phyloP scores from a whole-genome alignment of 1,140 invertebrate species.

The Ectropis grisescens region DNA sequence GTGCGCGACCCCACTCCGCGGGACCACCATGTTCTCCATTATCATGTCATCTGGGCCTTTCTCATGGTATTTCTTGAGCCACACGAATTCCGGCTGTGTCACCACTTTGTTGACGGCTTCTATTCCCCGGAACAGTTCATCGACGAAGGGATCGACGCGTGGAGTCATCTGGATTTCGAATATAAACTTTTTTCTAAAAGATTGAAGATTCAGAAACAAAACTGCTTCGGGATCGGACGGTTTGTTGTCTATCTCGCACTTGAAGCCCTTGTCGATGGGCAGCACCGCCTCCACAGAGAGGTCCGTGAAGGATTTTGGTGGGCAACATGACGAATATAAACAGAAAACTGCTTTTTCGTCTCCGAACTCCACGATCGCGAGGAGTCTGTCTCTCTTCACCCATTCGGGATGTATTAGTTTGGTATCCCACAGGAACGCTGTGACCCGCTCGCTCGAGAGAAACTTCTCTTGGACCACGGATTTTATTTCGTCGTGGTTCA shows the following conservation, averaged over 20 bases:
- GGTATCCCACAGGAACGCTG: slow-evolving; percentile 52
- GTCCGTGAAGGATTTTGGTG: slow-evolving; percentile 77
- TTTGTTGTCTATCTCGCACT: slow-evolving; percentile 78
- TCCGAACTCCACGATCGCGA: slow-evolving; percentile 61
- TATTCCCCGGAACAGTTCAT: slow-evolving; percentile 54
- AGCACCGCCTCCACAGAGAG: slow-evolving; percentile 80
- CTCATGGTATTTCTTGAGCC: slow-evolving; percentile 60
- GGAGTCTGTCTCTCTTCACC: slow-evolving; percentile 54
- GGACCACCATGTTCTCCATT: slow-evolving; percentile 64
- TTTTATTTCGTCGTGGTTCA: slow-evolving; percentile 61
- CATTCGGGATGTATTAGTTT: slow-evolving; percentile 59
- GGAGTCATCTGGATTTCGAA: slow-evolving; percentile 65
- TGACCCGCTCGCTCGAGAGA: slow-evolving; percentile 72
- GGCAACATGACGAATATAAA: slow-evolving; percentile 60
- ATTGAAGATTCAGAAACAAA: slow-evolving; percentile 62
- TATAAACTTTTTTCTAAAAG: slow-evolving; percentile 56
- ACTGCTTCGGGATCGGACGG: slow-evolving; percentile 56
- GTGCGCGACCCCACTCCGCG: slow-evolving; percentile 29
- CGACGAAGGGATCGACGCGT: slow-evolving; percentile 61
- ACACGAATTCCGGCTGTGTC: slow-evolving; percentile 51
- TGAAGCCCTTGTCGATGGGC: slow-evolving; percentile 82
- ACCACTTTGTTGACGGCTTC: slow-evolving; percentile 54
- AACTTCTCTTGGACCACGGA: slow-evolving; percentile 74
- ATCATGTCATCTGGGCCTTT: slow-evolving; percentile 64
- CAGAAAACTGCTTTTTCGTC: slow-evolving; percentile 67